A percentile compares a stretch with the other conserved stretches of the same genome.
Evolutionary conservation across 2,113 vertebrate genomes (phyloP).

Genomic region (Hucho hucho): DNA sequence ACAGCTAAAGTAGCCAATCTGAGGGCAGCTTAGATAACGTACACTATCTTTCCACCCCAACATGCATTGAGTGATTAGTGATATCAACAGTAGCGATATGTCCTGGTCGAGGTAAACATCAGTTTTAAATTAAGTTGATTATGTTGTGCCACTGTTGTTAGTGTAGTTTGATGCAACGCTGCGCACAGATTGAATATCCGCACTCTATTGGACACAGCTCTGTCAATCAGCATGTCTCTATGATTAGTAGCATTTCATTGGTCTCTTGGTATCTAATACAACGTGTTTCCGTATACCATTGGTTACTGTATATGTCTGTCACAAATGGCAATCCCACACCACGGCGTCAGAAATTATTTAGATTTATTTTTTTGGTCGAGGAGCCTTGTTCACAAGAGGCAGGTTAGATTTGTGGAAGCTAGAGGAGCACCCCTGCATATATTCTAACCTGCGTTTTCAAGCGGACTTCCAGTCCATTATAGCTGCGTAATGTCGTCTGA

Average conservation of each 20-base stretch:
- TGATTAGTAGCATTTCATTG: slow-evolving; percentile 30
- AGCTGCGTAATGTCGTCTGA: slow-evolving; percentile 72
- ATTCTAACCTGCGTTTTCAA: slow-evolving; percentile 12
- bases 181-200: not conserved
- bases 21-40: not conserved
- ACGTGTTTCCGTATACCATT: slow-evolving; percentile 33
- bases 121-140: too few relatives aligned
- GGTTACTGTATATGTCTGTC: slow-evolving; percentile 59
- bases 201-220: slow-evolving; percentile 29
- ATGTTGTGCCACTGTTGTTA: not conserved
- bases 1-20: slow-evolving; percentile 46
- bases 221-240: slow-evolving; percentile 29
- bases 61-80: too few relatives aligned
- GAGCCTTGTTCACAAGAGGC: slow-evolving; percentile 56
- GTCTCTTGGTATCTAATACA: slow-evolving; percentile 18
- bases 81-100: too few relatives aligned
- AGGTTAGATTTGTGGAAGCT: slow-evolving; percentile 43
- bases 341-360: slow-evolving; percentile 72
- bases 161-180: slow-evolving; percentile 34
- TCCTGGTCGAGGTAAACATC: too few relatives aligned
- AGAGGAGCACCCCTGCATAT: slow-evolving; percentile 20
- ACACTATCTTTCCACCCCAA: too few relatives aligned
- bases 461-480: slow-evolving; percentile 36
- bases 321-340: not conserved
- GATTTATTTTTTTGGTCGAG: slow-evolving; percentile 81